A percentile compares a stretch with the other conserved stretches of the same genome.
phyloP scores from a whole-genome alignment of 1,140 invertebrate genomes.

The Drosophila sp. region DNA sequence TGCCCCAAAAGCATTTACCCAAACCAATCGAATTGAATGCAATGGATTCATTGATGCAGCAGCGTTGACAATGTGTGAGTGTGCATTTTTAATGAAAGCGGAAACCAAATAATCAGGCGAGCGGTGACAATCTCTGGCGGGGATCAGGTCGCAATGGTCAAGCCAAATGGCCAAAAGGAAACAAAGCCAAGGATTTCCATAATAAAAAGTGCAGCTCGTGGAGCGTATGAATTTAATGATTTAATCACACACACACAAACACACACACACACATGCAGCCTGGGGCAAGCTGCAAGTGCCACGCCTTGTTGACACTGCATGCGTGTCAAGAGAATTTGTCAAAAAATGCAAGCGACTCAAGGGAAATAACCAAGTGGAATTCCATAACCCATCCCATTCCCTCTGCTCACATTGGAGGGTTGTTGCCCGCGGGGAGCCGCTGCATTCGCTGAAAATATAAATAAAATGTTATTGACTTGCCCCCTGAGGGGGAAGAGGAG shows the following conservation, averaged over 20 bases:
- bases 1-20: constrained; percentile 82
- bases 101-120: constrained; percentile 74
- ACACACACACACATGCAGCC: constrained; percentile 34
- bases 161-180: constrained; percentile 44
- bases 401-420: not conserved
- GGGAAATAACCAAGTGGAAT: constrained; percentile 74
- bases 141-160: constrained; percentile 57
- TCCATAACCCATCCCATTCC: constrained; percentile 5
- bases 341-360: constrained; percentile 75
- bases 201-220: constrained; percentile 74
- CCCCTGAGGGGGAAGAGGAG: not conserved
- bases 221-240: constrained; percentile 83
- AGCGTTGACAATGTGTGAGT: constrained; percentile 31
- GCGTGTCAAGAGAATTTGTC: constrained; percentile 79
- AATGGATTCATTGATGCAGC: constrained; percentile 39
- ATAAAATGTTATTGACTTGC: constrained; percentile 20
- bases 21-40: constrained; percentile 47
- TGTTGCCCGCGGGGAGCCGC: constrained; percentile 23
- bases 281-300: constrained; percentile 38
- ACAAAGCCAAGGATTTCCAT: constrained; percentile 54
- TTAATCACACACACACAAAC: constrained; percentile 68
- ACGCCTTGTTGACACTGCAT: constrained; percentile 79
- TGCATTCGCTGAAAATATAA: constrained; percentile 39
- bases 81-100: constrained; percentile 79
- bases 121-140: constrained; percentile 71